A percentile compares a stretch with the other conserved stretches of the same genome.
Evolutionary conservation across 2,113 vertebrate species (phyloP).

Genomic region (Grus americana): DNA sequence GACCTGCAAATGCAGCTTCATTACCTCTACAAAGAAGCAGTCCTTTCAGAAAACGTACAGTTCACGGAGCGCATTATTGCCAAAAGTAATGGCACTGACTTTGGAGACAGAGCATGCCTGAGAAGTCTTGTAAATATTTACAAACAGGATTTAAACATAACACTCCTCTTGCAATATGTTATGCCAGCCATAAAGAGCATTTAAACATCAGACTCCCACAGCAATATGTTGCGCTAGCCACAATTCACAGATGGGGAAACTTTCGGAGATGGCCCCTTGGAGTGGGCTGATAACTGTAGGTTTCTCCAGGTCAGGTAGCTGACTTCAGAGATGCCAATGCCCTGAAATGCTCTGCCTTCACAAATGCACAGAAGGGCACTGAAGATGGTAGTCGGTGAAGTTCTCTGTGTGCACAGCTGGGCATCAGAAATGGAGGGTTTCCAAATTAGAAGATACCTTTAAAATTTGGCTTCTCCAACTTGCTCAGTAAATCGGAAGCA

Average conservation of each 20-base stretch:
- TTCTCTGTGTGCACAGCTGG: not conserved
- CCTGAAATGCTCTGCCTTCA: not conserved
- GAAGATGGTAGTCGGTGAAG: not conserved
- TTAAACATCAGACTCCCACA: constrained; percentile 8
- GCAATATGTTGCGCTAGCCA: not conserved
- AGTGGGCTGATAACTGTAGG: not conserved
- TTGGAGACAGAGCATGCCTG: not conserved
- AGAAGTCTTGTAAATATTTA: constrained; percentile 28
- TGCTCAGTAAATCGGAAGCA: not conserved
- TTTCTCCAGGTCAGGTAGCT: not conserved
- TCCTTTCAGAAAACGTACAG: not conserved
- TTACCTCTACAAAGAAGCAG: not conserved
- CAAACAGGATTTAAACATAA: not conserved
- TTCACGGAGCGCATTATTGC: not conserved
- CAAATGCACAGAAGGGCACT: not conserved
- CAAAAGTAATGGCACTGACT: not conserved
- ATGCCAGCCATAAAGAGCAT: not conserved
- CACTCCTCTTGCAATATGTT: constrained; percentile 27
- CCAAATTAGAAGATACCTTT: not conserved
- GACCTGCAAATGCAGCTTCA: not conserved
- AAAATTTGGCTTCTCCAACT: not conserved
- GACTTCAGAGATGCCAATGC: not conserved
- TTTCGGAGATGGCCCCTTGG: not conserved
- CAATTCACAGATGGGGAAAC: not conserved
- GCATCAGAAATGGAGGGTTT: not conserved